phyloP scores from a whole-genome alignment of 2,888 invertebrate species.

The Xestobium rufovillosum region DNA sequence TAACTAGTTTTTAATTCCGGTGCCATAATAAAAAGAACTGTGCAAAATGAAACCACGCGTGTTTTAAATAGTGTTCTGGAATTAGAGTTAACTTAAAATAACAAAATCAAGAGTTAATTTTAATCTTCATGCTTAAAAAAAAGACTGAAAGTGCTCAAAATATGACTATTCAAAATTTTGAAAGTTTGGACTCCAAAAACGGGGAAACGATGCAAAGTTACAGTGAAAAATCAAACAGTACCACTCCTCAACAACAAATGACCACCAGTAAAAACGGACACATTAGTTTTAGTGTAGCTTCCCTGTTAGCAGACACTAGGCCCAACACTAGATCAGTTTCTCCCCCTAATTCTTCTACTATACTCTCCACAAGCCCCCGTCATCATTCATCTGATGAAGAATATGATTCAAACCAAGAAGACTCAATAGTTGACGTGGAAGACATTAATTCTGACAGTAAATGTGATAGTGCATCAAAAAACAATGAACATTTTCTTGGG shows the following conservation, averaged over 20 bases:
- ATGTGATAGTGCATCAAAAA: conserved; percentile 28
- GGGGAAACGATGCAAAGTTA: conserved; percentile 38
- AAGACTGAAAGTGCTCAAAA: conserved; percentile 51
- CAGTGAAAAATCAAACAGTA: conserved; percentile 41
- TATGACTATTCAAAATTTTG: conserved; percentile 59
- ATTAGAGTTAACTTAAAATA: neutral
- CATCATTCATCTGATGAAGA: conserved; percentile 53
- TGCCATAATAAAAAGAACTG: too few relatives aligned
- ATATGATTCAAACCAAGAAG: conserved; percentile 63
- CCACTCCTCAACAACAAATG: conserved; percentile 30
- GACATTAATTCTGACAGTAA: conserved; percentile 57
- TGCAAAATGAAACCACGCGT: too few relatives aligned
- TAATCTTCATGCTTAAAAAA: conserved; percentile 57
- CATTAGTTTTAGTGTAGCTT: conserved; percentile 82
- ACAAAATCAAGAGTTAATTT: conserved; percentile 13
- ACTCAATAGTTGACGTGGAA: conserved; percentile 72
- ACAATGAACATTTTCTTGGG: conserved; percentile 40
- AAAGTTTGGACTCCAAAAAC: conserved; percentile 36
- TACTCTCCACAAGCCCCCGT: conserved; percentile 37
- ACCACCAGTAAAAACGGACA: conserved; percentile 52
- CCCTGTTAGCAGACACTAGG: conserved; percentile 76
- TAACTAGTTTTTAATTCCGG: too few relatives aligned
- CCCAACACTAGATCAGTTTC: conserved; percentile 45
- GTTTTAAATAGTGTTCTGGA: too few relatives aligned
- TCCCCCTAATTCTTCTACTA: conserved; percentile 47